Evolutionary conservation across 2,113 vertebrate species (phyloP).

Genomic region (Festucalex cinctus): DNA sequence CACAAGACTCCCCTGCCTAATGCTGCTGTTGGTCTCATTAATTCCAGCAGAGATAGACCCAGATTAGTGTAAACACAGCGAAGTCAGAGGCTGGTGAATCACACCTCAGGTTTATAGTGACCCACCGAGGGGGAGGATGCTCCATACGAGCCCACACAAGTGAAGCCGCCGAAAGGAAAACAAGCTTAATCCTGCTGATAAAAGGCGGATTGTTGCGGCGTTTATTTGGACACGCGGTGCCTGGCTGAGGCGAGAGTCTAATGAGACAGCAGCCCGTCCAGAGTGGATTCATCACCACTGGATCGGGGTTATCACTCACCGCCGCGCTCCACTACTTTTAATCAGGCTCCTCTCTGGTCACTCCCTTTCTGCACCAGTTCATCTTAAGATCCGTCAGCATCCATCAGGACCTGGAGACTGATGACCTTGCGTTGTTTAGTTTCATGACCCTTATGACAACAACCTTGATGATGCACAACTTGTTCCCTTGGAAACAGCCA

Average conservation of each 20-base stretch:
- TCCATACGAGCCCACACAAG: slow-evolving; percentile 62
- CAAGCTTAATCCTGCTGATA: slow-evolving; percentile 71
- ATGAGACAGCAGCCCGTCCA: slow-evolving; percentile 66
- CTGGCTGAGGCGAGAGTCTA: slow-evolving; percentile 61
- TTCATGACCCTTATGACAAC: background rate
- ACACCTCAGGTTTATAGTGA: slow-evolving; percentile 67
- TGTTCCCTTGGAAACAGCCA: background rate
- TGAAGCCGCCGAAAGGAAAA: slow-evolving; percentile 65
- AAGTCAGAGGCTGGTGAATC: slow-evolving; percentile 62
- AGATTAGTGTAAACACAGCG: slow-evolving; percentile 59
- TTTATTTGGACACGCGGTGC: slow-evolving; percentile 69
- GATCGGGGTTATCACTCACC: slow-evolving; percentile 82
- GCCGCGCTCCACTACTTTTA: slow-evolving; percentile 85
- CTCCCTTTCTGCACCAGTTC: slow-evolving; percentile 86
- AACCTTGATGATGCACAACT: background rate
- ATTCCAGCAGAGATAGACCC: slow-evolving; percentile 66
- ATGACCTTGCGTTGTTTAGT: slow-evolving; percentile 66
- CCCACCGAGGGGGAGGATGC: slow-evolving; percentile 41
- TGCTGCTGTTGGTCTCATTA: slow-evolving; percentile 59
- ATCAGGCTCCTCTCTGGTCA: slow-evolving; percentile 83
- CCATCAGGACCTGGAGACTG: slow-evolving; percentile 81
- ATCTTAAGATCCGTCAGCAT: slow-evolving; percentile 75
- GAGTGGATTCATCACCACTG: slow-evolving; percentile 76
- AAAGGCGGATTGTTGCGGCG: slow-evolving; percentile 60
- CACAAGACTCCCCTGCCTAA: slow-evolving; percentile 61